Evolutionary conservation across 2,888 invertebrate genomes (phyloP).

Genomic region (Halictus ligatus): DNA sequence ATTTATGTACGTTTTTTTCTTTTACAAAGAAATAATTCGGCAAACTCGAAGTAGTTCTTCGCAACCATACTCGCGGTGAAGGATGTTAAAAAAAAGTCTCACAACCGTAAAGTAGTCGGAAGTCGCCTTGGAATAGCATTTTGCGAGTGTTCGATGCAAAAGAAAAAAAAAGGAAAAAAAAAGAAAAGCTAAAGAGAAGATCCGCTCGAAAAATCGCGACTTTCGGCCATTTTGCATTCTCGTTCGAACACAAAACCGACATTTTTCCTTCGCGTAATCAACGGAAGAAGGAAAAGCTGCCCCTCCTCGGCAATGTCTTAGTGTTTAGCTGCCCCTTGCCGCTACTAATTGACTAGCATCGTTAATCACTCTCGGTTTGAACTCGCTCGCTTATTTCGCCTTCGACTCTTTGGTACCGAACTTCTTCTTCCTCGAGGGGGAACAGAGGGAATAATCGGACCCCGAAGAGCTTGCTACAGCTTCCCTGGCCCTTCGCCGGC

Average conservation of each 20-base stretch:
- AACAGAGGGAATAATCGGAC: not conserved
- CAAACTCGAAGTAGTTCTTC: not conserved
- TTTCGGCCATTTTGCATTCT: not conserved
- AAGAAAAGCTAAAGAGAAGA: not conserved
- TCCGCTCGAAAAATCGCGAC: not conserved
- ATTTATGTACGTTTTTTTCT: not conserved
- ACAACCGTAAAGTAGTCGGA: constrained; percentile 1
- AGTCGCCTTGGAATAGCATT: not conserved
- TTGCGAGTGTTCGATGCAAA: not conserved
- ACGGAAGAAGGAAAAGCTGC: constrained; percentile 3
- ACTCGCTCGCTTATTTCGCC: constrained; percentile 59
- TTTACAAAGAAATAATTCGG: not conserved
- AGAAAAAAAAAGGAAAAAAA: too few relatives aligned
- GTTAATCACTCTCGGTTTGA: constrained; percentile 81
- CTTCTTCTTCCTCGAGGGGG: constrained; percentile 19
- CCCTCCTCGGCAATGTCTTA: constrained; percentile 49
- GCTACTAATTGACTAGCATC: constrained; percentile 84
- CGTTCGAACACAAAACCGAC: not conserved
- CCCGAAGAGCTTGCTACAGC: not conserved
- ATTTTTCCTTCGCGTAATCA: not conserved
- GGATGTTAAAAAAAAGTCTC: not conserved
- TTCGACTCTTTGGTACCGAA: constrained; percentile 47
- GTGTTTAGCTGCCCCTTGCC: constrained; percentile 69
- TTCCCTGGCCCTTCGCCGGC: not conserved
- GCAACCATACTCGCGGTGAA: not conserved